These are phyloP conservation scores for Oryzias javanicus DNA, from an alignment of 2,113 vertebrate species.

Conservation along the genomic window DNA sequence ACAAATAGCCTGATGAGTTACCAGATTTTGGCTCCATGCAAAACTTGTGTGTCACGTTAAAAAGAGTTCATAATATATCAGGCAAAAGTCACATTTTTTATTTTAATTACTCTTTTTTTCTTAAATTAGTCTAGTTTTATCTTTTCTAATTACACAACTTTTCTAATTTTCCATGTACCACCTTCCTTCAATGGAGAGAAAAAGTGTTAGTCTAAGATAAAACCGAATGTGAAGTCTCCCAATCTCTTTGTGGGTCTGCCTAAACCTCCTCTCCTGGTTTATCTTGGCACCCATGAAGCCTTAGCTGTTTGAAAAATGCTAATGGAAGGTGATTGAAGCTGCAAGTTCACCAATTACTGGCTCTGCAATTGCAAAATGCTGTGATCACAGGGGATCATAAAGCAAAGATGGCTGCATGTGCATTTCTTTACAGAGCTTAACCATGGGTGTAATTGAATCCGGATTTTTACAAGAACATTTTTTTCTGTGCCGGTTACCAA, in stretches of 20 bases:
- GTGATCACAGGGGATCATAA: background rate
- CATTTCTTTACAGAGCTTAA: slow-evolving; percentile 15
- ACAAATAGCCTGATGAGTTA: too few relatives aligned
- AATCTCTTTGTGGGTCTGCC: slow-evolving; percentile 36
- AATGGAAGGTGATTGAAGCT: slow-evolving; percentile 51
- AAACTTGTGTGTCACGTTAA: too few relatives aligned
- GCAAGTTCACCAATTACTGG: slow-evolving; percentile 29
- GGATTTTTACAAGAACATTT: slow-evolving; percentile 2
- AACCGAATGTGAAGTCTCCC: slow-evolving; percentile 38
- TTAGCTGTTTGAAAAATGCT: slow-evolving; percentile 44
- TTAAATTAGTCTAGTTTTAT: slow-evolving; percentile 32
- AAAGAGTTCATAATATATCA: too few relatives aligned
- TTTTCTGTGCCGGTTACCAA: slow-evolving; percentile 18
- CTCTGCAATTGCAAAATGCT: slow-evolving; percentile 18
- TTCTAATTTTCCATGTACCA: too few relatives aligned
- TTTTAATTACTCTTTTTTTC: too few relatives aligned
- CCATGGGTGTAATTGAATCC: slow-evolving; percentile 8
- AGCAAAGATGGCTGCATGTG: slow-evolving; percentile 18
- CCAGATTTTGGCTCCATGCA: too few relatives aligned
- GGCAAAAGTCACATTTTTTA: too few relatives aligned
- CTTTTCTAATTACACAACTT: too few relatives aligned
- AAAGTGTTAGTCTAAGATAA: slow-evolving; percentile 27
- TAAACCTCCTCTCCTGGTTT: slow-evolving; percentile 53
- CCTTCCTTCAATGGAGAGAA: too few relatives aligned
- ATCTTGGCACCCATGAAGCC: slow-evolving; percentile 46